Evolutionary conservation across 2,113 vertebrate species (phyloP).

Genomic region (Anhinga rufa): DNA sequence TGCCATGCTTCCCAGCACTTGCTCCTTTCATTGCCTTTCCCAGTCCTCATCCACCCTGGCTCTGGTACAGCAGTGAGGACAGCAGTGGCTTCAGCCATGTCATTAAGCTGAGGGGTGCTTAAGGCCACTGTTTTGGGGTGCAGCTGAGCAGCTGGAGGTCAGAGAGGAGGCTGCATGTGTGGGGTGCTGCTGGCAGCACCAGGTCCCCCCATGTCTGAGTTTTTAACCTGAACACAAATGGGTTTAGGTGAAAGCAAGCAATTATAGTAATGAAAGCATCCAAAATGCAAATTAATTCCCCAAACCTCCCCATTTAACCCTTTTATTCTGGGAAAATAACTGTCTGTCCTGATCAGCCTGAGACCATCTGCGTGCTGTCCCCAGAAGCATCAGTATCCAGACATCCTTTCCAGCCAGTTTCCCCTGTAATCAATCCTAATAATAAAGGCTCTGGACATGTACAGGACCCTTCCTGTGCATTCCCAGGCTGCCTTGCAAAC

Average conservation of each 20-base stretch:
- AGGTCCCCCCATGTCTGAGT: fast-evolving
- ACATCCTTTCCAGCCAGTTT: not conserved
- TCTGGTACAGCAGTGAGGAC: not conserved
- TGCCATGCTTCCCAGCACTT: not conserved
- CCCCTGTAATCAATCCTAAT: not conserved
- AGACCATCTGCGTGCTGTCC: not conserved
- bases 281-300: not conserved
- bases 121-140: not conserved
- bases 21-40: not conserved
- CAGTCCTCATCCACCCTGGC: not conserved
- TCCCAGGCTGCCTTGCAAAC: not conserved
- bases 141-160: not conserved
- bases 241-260: not conserved
- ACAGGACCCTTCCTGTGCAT: not conserved
- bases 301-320: not conserved
- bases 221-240: fast-evolving
- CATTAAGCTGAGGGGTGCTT: not conserved
- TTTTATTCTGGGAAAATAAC: not conserved
- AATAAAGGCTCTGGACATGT: not conserved
- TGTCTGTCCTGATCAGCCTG: not conserved
- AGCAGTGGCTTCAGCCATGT: not conserved
- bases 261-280: fast-evolving
- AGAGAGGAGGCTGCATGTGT: not conserved
- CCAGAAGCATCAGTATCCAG: not conserved
- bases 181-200: not conserved